Base-by-base conservation (phyloP, 2,888 invertebrate species). In the Habrosyne pyritoides region DNA sequence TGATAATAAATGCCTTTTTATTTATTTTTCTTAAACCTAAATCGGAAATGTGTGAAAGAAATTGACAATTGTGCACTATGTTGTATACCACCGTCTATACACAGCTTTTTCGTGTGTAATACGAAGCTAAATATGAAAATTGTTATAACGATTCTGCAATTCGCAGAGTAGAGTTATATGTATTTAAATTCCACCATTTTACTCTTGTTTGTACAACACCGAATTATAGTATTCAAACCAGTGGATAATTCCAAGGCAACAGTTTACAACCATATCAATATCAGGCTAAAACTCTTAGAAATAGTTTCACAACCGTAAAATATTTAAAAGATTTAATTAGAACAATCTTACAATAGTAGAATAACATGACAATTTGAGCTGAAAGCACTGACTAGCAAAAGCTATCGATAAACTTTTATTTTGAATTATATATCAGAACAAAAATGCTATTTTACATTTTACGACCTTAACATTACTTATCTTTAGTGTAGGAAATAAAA, bases 241-340 rank as follows among this genome's bases (percentile, higher is more conserved):
- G 14, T 42, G 42, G 36, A 36, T 36, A 36, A 6, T 42, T 14
- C 22, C 26, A 49, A 33, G 30, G 21, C 42, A 33, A 14, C 26
- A 21, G 42, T 42, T 42, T 42, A 26, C 24, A 48, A 26, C 22
- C 26, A 21, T 4, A 48, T 22, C n/a, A 48, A 8, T 48, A 22
- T 48, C n/a, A 48, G 21, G 49, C 21, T 48, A 26, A 26, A 22
- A 48, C n/a, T 12, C 61, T 53, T 61, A 68, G 59, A 56, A 55
- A 52, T 49, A 56, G 52, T 63, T 67, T 77, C 77, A 77, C 77
- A 77, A 77, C 77, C 77, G 62, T 65, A 53, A 53, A 63, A 42
- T 54, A 63, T 66, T n/a, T n/a, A n/a, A n/a, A n/a, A 62, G 64
- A 60, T 59, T 61, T 57, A 28, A 33, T 46, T 55, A 47, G 30